Base-by-base conservation (phyloP, 2,113 vertebrate genomes). In the Synchiropus splendidus region DNA sequence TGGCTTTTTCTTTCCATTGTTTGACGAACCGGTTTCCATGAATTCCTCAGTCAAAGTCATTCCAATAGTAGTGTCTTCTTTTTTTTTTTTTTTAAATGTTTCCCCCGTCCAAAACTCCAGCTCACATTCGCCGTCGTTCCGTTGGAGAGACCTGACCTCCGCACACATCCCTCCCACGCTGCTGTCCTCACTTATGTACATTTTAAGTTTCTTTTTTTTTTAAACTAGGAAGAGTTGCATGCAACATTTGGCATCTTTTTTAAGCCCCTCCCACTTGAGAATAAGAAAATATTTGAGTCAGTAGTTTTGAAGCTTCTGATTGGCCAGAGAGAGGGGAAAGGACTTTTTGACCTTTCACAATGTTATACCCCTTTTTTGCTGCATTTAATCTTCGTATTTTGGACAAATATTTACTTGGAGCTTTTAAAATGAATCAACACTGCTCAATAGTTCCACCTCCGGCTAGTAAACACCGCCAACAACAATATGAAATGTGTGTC, bases 171-270 rank as follows among this genome's bases (percentile, higher is more conserved):
- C 53, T 43, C 51, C 2, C 1, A 34, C 50, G 45, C 54, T 9
- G 12, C 21, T 45, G 47, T 71, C 53, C 58, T 65, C 43, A 10
- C 14, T 33, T 64, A 70, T 80, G 58, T 59, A 78, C 65, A 67
- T 35, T 55, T 50, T 45, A 27, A 8, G 21, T 5, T 27, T 27
- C 21, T 27, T 27, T 27, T 27, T 27, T 27, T 27, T 27, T 27
- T 27, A 82, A 80, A 81, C 78, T 78, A 81, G 67, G 21, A 82
- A 67, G 67, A 74, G 73, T 73, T 74, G 74, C 83, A 83, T 84
- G 79, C 83, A 83, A 72, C 74, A 77, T 84, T 83, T 86, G 83
- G 81, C 80, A 85, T 86, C 64, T 68, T 76, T 59, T 77, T 38
- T 13, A 70, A 54, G 72, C 70, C 69, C 65, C 58, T 27, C 21